These are phyloP conservation scores for Cheilosia soror DNA, from an alignment of 2,888 invertebrate species.

Conservation along the genomic window DNA sequence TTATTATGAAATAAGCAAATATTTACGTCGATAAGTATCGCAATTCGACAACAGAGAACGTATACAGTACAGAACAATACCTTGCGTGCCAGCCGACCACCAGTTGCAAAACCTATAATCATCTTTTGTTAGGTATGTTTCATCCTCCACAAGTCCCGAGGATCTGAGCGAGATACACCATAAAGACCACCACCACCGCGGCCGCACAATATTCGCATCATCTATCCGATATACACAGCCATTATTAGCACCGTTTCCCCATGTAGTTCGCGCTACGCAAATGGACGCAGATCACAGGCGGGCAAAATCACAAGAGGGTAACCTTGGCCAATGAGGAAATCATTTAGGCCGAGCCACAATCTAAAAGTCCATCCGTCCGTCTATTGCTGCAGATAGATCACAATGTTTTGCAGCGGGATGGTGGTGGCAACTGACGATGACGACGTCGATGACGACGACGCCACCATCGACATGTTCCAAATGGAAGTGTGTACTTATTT, in stretches of 20 bases:
- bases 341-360: slow-evolving; percentile 64
- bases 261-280: slow-evolving; percentile 67
- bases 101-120: slow-evolving; percentile 73
- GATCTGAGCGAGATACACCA: slow-evolving; percentile 44
- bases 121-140: slow-evolving; percentile 63
- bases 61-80: slow-evolving; percentile 47
- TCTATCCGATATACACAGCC: slow-evolving; percentile 39
- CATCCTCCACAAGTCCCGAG: slow-evolving; percentile 40
- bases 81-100: slow-evolving; percentile 75
- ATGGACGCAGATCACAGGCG: slow-evolving; percentile 57
- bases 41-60: slow-evolving; percentile 48
- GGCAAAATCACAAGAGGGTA: slow-evolving; percentile 38
- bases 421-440: slow-evolving; percentile 8
- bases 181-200: slow-evolving; percentile 63
- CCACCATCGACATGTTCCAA: slow-evolving; percentile 49
- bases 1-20: slow-evolving; percentile 76
- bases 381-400: slow-evolving; percentile 52
- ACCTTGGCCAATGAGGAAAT: slow-evolving; percentile 74
- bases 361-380: slow-evolving; percentile 63
- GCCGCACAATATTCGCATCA: slow-evolving; percentile 13
- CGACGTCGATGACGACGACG: slow-evolving; percentile 29
- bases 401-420: slow-evolving; percentile 44
- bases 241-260: slow-evolving; percentile 70
- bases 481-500: slow-evolving; percentile 57
- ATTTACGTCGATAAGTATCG: slow-evolving; percentile 74